Base-by-base conservation (phyloP, 2,797 vertebrate species). In the Trachops cirrhosus region DNA sequence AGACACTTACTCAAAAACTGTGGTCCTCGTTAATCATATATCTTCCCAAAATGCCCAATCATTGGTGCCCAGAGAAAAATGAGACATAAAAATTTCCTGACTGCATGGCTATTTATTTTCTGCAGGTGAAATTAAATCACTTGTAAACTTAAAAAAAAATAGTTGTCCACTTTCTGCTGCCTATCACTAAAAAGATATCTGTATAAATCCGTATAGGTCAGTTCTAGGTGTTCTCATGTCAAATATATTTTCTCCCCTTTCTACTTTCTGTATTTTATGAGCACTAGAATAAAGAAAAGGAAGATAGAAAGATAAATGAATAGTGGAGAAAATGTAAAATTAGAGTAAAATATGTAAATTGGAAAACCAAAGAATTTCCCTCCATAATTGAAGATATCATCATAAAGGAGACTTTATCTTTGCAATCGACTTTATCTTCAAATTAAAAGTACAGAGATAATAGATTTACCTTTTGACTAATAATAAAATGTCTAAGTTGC, bases 91-190 rank as follows among this genome's bases (percentile, higher is more conserved):
- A 59, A 26, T 34, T 92, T 85, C 48, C 77, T 87, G 48, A 83
- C 54, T n/a, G 3, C 19, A 16, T 93, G 46, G 19, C 39, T 89
- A 44, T 75, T 93, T 94, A 74, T 96, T 96, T 97, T 95, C 97
- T 91, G 29, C 91, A 97, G 86, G 97, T 91, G 96, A 98, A 98
- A 97, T 87, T 94, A 95, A 98, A 98, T 98, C 97, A 97, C 97
- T 98, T 97, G 96, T 98, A 97, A 97, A 96, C 67, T 97, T 97
- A 0, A 68, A 89, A 67, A 50, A 71, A 67, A 73, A 44, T 9
- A 82, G 22, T 96, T 98, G 93, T 97, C 98, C 97, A 96, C 97
- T 97, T 97, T 98, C 98, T 97, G 79, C 93, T 59, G 94, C 97
- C 98, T 96, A 97, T 96, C 44, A 46, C 96, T 97, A 97, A 89